These are phyloP conservation scores for Drosophila kambysellisi DNA, from an alignment of 2,888 invertebrate genomes.

Conservation along the genomic window DNA sequence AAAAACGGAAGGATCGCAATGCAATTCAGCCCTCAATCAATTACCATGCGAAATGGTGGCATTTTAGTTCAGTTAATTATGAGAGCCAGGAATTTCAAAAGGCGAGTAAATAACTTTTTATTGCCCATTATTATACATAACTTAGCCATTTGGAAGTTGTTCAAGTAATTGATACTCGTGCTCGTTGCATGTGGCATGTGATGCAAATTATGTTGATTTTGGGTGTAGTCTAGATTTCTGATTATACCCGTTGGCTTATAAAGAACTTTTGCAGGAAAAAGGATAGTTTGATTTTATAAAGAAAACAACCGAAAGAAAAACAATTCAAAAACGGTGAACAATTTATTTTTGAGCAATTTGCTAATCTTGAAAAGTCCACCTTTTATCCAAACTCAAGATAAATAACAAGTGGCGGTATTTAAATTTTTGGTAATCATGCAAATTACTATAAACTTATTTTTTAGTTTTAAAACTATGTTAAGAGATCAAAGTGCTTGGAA, in stretches of 20 bases:
- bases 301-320: background rate
- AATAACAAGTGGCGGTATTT: background rate
- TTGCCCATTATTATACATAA: conserved; percentile 7
- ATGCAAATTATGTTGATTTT: background rate
- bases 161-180: conserved; percentile 8
- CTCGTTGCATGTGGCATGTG: conserved; percentile 2
- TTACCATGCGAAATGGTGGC: conserved; percentile 27
- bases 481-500: background rate
- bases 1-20: conserved; percentile 24
- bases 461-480: no score
- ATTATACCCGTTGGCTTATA: background rate
- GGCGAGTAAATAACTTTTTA: conserved; percentile 18
- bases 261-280: background rate
- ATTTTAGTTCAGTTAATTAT: conserved; percentile 39
- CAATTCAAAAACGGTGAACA: background rate
- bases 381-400: background rate
- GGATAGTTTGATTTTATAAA: background rate
- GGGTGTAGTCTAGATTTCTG: background rate
- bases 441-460: no score
- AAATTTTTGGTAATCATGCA: no score
- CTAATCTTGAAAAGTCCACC: no score
- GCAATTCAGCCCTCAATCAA: conserved; percentile 39
- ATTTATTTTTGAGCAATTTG: background rate
- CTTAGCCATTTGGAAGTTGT: conserved; percentile 3
- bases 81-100: conserved; percentile 20